A percentile compares a stretch with the other conserved stretches of the same genome.
phyloP scores from a whole-genome alignment of 1,140 invertebrate genomes.

The Lordiphosa mommai region DNA sequence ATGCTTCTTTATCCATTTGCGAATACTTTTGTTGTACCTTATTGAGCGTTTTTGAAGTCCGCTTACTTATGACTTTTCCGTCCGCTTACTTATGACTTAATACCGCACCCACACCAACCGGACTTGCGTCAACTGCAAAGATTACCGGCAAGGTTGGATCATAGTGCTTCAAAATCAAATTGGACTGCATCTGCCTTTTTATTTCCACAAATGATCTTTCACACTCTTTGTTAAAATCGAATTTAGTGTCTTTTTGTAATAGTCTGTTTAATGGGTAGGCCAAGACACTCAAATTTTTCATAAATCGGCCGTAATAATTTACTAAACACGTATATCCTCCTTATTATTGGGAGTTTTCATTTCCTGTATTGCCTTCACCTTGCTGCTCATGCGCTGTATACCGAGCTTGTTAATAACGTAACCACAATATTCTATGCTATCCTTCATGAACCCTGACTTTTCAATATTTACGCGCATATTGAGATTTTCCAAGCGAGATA shows the following conservation, averaged over 20 bases:
- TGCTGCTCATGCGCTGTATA: too few species aligned
- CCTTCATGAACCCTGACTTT: too few species aligned
- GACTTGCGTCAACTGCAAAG: slow-evolving; percentile 69
- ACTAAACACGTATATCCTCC: too few species aligned
- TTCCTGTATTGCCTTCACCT: too few species aligned
- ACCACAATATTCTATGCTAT: too few species aligned
- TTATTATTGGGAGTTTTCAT: too few species aligned
- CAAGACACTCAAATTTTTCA: slow-evolving; percentile 28
- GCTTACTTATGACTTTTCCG: slow-evolving; percentile 64
- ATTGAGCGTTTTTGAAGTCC: slow-evolving; percentile 69
- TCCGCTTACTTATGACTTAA: slow-evolving; percentile 45
- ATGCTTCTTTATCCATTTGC: too few species aligned
- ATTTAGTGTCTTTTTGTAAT: slow-evolving; percentile 6
- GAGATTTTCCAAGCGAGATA: too few species aligned
- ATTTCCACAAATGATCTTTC: slow-evolving; percentile 4
- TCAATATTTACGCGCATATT: too few species aligned
- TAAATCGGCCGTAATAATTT: not conserved
- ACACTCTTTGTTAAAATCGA: slow-evolving; percentile 3
- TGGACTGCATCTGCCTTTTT: slow-evolving; percentile 28
- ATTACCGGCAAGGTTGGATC: slow-evolving; percentile 51
- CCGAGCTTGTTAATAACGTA: too few species aligned
- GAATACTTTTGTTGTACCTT: too few species aligned
- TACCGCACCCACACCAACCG: slow-evolving; percentile 71
- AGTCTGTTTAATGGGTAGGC: slow-evolving; percentile 15
- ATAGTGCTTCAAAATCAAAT: slow-evolving; percentile 54